Percentiles rank a stretch among this genome's conserved stretches.
Evolutionary conservation across 2,797 vertebrate genomes (phyloP).

Genomic region (Hippoglossus hippoglossus): DNA sequence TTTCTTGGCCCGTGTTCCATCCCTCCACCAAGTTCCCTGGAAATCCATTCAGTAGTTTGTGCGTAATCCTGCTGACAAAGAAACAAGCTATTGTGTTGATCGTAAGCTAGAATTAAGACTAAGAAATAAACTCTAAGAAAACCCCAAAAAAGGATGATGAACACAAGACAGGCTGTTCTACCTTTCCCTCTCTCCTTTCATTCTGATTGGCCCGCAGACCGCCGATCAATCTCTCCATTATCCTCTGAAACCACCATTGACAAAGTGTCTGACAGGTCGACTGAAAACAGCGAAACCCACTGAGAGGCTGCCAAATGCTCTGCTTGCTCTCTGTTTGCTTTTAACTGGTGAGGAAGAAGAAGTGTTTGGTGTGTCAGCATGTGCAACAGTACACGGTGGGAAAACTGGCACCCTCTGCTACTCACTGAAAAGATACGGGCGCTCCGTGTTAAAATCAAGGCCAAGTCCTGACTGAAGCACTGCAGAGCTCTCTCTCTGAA

Average conservation of each 20-base stretch:
- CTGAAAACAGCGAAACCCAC: slow-evolving; percentile 44
- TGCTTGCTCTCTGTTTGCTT: slow-evolving; percentile 30
- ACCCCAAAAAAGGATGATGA: background rate
- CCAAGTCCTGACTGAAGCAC: slow-evolving; percentile 30
- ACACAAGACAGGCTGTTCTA: background rate
- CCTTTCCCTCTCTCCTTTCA: background rate
- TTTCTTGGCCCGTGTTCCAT: too few species aligned
- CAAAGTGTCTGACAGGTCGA: slow-evolving; percentile 49
- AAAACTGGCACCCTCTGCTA: slow-evolving; percentile 42
- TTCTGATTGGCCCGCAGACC: background rate
- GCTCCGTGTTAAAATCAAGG: slow-evolving; percentile 39
- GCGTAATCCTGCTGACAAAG: too few species aligned
- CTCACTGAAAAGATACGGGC: slow-evolving; percentile 41
- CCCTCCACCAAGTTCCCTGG: too few species aligned
- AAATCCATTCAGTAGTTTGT: too few species aligned
- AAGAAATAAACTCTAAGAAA: background rate
- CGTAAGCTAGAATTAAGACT: background rate
- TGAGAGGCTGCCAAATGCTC: slow-evolving; percentile 43
- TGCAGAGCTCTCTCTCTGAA: slow-evolving; percentile 30
- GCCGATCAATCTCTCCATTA: slow-evolving; percentile 19
- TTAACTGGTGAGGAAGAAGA: slow-evolving; percentile 13
- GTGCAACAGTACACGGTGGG: slow-evolving; percentile 41
- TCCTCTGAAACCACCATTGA: slow-evolving; percentile 32
- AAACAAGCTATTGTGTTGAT: background rate
- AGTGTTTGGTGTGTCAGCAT: slow-evolving; percentile 35